phyloP scores from a whole-genome alignment of 2,113 vertebrate species.

The Hemibagrus wyckioides region DNA sequence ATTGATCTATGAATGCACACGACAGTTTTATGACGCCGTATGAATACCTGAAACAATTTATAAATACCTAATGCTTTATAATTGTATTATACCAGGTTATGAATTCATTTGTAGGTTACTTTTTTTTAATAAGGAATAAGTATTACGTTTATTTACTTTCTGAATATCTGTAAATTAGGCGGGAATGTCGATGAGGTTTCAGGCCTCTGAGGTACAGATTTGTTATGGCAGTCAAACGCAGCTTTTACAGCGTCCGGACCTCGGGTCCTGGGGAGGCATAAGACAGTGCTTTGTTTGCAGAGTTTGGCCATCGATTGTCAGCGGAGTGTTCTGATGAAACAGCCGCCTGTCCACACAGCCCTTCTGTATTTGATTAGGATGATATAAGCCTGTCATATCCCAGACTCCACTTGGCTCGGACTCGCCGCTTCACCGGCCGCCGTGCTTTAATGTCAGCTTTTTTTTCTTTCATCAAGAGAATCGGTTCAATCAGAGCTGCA shows the following conservation, averaged over 20 bases:
- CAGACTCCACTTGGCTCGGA: background rate
- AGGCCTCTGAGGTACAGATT: background rate
- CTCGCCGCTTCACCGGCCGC: background rate
- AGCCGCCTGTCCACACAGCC: background rate
- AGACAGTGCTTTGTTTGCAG: background rate
- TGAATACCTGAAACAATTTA: background rate
- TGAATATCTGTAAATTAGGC: background rate
- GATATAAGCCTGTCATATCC: conserved; percentile 42
- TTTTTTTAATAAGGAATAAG: background rate
- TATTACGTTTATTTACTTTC: background rate
- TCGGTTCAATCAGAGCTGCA: background rate
- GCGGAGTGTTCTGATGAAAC: conserved; percentile 45
- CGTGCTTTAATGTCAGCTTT: background rate
- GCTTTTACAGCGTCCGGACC: conserved; percentile 8
- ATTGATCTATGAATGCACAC: background rate
- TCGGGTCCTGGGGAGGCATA: conserved; percentile 29
- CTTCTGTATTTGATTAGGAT: conserved; percentile 48
- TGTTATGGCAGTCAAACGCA: conserved; percentile 15
- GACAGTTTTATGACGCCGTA: background rate
- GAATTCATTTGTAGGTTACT: background rate
- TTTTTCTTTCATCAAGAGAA: background rate
- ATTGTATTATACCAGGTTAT: background rate
- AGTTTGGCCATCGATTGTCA: conserved; percentile 45
- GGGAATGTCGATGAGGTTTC: background rate
- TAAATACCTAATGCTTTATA: background rate